These are phyloP conservation scores for Acipenser transmontanus DNA, from an alignment of 2,797 vertebrate species.

Conservation along the genomic window DNA sequence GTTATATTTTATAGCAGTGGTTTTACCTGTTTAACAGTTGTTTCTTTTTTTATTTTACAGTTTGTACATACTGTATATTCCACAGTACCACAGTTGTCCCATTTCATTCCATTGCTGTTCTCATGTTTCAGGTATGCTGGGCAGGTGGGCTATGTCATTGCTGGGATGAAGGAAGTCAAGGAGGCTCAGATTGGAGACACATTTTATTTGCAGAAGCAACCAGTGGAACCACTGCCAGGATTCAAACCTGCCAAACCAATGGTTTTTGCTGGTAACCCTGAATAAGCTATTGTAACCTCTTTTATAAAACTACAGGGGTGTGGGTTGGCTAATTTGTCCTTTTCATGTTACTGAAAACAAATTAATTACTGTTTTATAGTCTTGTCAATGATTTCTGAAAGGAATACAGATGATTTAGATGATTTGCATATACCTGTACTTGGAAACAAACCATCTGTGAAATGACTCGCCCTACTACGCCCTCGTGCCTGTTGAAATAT, in stretches of 20 bases:
- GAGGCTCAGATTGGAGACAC: conserved; percentile 98
- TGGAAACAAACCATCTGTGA: no score
- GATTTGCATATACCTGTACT: no score
- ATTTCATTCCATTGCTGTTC: neutral
- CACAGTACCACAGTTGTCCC: neutral
- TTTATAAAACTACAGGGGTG: no score
- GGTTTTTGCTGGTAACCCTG: conserved; percentile 88
- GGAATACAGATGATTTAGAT: no score
- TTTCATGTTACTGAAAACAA: neutral
- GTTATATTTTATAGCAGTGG: neutral
- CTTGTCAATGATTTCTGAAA: neutral
- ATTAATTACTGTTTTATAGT: neutral
- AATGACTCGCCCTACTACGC: no score
- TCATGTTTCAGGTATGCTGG: conserved; percentile 77
- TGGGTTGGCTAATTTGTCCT: neutral
- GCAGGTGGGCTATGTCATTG: conserved; percentile 89
- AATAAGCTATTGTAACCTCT: neutral
- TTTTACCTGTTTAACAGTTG: neutral
- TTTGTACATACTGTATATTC: neutral
- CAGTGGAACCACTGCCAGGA: conserved; percentile 83
- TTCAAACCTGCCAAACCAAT: conserved; percentile 92
- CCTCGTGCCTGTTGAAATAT: no score
- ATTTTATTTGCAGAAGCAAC: conserved; percentile 73
- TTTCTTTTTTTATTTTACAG: neutral
- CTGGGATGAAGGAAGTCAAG: conserved; percentile 93